phyloP scores from a whole-genome alignment of 2,113 vertebrate species.

The Urocolius indicus region DNA sequence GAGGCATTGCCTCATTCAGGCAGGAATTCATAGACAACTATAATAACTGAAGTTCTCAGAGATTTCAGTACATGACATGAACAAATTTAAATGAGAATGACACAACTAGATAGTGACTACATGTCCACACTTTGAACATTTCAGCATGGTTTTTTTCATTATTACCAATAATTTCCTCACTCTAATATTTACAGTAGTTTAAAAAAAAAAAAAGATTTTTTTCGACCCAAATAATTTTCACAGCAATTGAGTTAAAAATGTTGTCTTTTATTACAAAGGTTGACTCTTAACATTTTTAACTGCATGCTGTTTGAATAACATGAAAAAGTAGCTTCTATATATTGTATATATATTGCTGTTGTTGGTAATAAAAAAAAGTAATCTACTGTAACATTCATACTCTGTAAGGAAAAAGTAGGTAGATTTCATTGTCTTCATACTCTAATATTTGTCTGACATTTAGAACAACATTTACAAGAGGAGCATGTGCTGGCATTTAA shows the following conservation, averaged over 20 bases:
- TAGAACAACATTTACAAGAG: background rate
- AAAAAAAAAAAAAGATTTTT: background rate
- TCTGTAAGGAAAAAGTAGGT: background rate
- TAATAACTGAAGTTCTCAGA: background rate
- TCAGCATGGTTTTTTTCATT: background rate
- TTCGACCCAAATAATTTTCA: background rate
- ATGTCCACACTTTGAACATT: background rate
- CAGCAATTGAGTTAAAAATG: background rate
- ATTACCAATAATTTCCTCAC: background rate
- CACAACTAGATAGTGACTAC: background rate
- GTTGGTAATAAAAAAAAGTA: background rate
- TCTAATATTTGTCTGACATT: background rate
- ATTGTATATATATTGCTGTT: background rate
- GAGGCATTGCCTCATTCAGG: background rate
- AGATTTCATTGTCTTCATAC: background rate
- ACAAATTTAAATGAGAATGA: background rate
- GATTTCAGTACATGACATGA: background rate
- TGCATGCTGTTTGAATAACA: background rate
- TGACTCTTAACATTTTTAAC: background rate
- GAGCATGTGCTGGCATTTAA: background rate
- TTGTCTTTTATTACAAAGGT: background rate
- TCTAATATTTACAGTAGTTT: background rate
- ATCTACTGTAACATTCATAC: background rate
- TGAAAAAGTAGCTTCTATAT: background rate
- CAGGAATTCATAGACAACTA: background rate